These are phyloP conservation scores for Artemia franciscana DNA, from an alignment of 1,140 invertebrate species.

Conservation along the genomic window DNA sequence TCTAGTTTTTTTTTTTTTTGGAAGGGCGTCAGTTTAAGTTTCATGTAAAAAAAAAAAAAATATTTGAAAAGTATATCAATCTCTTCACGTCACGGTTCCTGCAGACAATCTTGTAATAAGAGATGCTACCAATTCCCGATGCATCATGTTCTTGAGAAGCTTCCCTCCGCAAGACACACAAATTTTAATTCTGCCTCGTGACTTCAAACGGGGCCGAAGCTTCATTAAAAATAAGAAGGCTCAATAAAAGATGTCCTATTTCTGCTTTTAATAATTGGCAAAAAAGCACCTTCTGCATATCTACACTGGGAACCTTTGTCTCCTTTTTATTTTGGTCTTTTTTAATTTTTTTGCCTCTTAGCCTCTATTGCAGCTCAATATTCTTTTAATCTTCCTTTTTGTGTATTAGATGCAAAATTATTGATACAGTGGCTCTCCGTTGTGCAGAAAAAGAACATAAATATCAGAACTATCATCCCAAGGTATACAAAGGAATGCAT, in stretches of 20 bases:
- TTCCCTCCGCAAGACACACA: not conserved
- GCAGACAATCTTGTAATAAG: not conserved
- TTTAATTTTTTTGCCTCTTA: not conserved
- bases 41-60: too few species aligned
- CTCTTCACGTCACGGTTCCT: not conserved
- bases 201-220: not conserved
- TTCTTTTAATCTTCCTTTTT: not conserved
- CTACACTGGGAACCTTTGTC: not conserved
- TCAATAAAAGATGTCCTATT: not conserved
- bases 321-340: not conserved
- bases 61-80: not conserved
- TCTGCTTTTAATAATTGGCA: not conserved
- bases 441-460: not conserved
- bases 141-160: not conserved
- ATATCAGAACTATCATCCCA: not conserved
- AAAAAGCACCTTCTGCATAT: not conserved
- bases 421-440: not conserved
- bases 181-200: not conserved
- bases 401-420: not conserved
- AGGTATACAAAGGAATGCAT: not conserved
- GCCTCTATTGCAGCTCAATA: not conserved
- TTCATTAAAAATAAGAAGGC: not conserved
- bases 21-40: too few species aligned
- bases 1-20: too few species aligned
- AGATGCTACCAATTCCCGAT: not conserved